phyloP scores from a whole-genome alignment of 2,797 vertebrate species.

The Ctenopoma kingsleyae region DNA sequence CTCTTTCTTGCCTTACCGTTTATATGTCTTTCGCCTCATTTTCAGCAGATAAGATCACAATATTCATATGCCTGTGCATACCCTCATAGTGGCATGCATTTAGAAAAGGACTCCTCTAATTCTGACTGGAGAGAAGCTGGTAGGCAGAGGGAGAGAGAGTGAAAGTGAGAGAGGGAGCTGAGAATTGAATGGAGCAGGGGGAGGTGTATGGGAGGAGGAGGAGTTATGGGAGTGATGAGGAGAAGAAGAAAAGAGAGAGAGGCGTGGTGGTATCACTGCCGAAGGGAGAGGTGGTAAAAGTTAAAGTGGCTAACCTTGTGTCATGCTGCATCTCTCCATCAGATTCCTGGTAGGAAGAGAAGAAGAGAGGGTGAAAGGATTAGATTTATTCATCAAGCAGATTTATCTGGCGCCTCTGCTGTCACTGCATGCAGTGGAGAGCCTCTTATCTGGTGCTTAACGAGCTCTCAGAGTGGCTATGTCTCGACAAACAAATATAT shows the following conservation, averaged over 20 bases:
- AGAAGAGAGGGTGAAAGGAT: constrained; percentile 78
- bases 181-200: constrained; percentile 72
- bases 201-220: constrained; percentile 66
- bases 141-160: constrained; percentile 60
- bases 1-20: constrained; percentile 79
- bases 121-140: constrained; percentile 79
- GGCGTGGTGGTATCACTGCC: constrained; percentile 52
- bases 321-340: constrained; percentile 92
- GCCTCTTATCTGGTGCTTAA: constrained; percentile 75
- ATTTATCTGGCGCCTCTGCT: constrained; percentile 61
- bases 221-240: constrained; percentile 61
- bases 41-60: constrained; percentile 77
- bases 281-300: constrained; percentile 70
- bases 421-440: constrained; percentile 52
- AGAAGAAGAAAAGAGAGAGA: constrained; percentile 23
- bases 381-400: constrained; percentile 76
- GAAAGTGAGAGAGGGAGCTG: constrained; percentile 37
- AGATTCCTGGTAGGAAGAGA: constrained; percentile 86
- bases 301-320: constrained; percentile 90
- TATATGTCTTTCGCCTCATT: constrained; percentile 82
- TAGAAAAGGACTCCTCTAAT: constrained; percentile 74
- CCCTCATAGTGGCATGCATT: constrained; percentile 76
- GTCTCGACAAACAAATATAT: constrained; percentile 76
- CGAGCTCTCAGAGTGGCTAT: constrained; percentile 66
- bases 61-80: constrained; percentile 74